Conservation (phyloP, 2,797 vertebrate genomes). For the Pseudochirops corinnae region DNA sequence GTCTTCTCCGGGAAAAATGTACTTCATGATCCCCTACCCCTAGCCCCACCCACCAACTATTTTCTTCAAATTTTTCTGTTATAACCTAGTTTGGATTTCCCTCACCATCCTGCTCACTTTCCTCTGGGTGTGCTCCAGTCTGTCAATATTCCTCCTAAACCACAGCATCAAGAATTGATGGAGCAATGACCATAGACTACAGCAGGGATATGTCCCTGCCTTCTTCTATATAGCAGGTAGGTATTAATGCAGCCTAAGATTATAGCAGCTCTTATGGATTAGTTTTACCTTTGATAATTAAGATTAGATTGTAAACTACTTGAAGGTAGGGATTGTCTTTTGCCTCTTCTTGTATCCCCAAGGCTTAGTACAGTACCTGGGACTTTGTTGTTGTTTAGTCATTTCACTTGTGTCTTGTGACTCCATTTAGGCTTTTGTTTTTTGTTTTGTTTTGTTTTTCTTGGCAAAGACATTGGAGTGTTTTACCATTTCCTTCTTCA, state of each 20-base stretch:
- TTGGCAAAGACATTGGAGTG: neutral
- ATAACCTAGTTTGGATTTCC: neutral
- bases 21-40: too few species aligned
- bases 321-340: neutral
- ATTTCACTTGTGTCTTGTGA: neutral
- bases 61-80: neutral
- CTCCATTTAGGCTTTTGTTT: neutral
- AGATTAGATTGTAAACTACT: neutral
- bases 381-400: neutral
- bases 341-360: neutral
- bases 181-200: neutral
- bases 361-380: neutral
- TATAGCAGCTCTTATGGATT: neutral
- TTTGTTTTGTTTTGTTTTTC: neutral
- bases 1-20: neutral
- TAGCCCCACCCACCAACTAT: neutral
- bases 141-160: neutral
- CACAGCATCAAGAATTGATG: neutral
- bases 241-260: neutral
- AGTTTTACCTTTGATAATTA: neutral
- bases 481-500: neutral
- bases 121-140: neutral
- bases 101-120: neutral
- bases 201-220: neutral
- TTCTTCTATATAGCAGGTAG: neutral